Base-by-base conservation (phyloP, 2,888 invertebrate genomes). In the Drosophila seclusa region DNA sequence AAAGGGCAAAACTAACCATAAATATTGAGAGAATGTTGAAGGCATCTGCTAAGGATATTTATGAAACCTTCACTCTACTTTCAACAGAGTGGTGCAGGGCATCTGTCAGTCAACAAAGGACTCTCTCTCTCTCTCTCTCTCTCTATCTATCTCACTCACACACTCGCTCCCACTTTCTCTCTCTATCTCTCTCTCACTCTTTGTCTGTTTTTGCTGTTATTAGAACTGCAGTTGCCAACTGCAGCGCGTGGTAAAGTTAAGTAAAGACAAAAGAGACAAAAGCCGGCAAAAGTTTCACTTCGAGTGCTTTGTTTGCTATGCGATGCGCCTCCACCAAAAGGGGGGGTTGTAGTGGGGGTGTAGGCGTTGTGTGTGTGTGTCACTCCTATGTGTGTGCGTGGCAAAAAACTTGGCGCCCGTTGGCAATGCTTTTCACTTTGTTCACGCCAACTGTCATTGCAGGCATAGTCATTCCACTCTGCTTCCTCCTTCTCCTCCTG, bases 401-500 rank as follows among this genome's bases (percentile, higher is more conserved):
- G 53, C 34, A 55, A 13, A 67, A 78, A 83, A 83, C 73, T 83
- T 86, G 70, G 49, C 61, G 71, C 80, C 88, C 89, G 83, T 76
- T 67, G 86, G 84, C 89, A 84, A 88, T 85, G 83, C 84, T 89
- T 89, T 85, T 85, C 87, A 85, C 84, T 85, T 89, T 85, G 84
- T 87, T 89, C 76, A 68, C 87, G 87, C 87, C 81, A 76, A 86
- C 89, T 85, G 87, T 87, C 84, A 86, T 71, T 83, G 84, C 83
- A 73, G 73, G 36, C 54, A 31, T 27, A 38, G 79, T 57, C 11
- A 38, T 42, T 34, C 18, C 21, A 18, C 27, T 7, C 29, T n/a
- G 5, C 21, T 1, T 4, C n/a, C 0, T 6, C 24, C 4, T 24
- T 6, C 32, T 16, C n/a, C 5, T 16, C 7, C 7, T 0, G 7